phyloP scores from a whole-genome alignment of 2,888 invertebrate genomes.

The Linhomoeus sp. region DNA sequence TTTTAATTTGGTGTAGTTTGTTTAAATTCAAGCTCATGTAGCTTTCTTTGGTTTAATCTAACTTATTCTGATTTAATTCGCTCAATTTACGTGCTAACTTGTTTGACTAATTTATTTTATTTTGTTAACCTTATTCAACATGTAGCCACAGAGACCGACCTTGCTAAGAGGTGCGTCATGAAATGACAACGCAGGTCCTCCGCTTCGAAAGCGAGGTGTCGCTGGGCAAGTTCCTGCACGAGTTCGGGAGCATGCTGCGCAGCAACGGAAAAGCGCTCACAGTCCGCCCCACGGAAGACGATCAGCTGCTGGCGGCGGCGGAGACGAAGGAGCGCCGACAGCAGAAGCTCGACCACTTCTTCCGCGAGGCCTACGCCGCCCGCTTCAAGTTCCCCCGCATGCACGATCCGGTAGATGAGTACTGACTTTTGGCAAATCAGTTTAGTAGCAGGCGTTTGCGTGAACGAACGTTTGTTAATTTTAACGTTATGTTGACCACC shows the following conservation, averaged over 20 bases:
- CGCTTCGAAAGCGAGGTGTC: conserved; percentile 47
- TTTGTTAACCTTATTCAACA: too few relatives aligned
- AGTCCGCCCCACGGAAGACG: neutral
- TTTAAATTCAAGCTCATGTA: neutral
- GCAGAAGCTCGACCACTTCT: conserved; percentile 73
- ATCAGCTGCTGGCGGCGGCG: conserved; percentile 12
- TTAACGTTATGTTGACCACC: too few relatives aligned
- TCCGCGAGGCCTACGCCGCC: conserved; percentile 73
- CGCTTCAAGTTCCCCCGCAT: neutral
- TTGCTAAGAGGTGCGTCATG: too few relatives aligned
- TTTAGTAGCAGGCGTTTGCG: too few relatives aligned
- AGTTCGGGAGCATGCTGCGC: conserved; percentile 6
- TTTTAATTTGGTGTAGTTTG: neutral
- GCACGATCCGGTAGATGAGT: neutral
- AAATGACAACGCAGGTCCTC: conserved; percentile 41
- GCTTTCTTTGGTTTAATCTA: too few relatives aligned
- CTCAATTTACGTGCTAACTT: too few relatives aligned
- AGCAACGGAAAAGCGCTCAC: neutral
- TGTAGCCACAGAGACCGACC: too few relatives aligned
- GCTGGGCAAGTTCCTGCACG: conserved; percentile 10
- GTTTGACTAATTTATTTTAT: too few relatives aligned
- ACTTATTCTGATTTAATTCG: too few relatives aligned
- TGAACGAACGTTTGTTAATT: too few relatives aligned
- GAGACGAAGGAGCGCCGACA: conserved; percentile 84
- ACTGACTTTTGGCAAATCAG: neutral